phyloP scores from a whole-genome alignment of 2,113 vertebrate genomes.

The Butorides virescens region DNA sequence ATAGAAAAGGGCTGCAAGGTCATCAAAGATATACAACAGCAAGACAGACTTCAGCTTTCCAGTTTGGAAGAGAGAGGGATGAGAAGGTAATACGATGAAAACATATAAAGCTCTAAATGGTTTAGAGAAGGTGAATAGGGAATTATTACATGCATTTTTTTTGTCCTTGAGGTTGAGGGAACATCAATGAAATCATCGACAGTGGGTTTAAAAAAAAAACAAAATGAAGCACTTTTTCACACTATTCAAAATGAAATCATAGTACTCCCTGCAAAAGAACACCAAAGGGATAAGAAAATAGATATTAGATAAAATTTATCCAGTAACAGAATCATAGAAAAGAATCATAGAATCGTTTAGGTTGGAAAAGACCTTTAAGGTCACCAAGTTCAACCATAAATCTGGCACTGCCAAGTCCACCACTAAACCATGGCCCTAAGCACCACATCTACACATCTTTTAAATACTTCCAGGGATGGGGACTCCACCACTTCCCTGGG shows the following conservation, averaged over 20 bases:
- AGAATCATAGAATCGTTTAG: not conserved
- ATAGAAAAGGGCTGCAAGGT: not conserved
- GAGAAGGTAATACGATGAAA: not conserved
- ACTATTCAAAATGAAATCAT: not conserved
- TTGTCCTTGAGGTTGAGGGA: not conserved
- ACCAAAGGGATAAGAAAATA: not conserved
- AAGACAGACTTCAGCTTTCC: not conserved
- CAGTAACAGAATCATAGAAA: not conserved
- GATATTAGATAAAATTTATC: not conserved
- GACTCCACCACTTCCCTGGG: not conserved
- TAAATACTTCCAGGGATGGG: not conserved
- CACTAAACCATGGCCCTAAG: not conserved
- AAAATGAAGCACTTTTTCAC: not conserved
- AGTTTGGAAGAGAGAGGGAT: not conserved
- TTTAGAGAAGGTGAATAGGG: not conserved
- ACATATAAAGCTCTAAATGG: not conserved
- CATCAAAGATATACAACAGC: not conserved
- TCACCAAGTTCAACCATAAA: not conserved
- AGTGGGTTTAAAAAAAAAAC: not conserved
- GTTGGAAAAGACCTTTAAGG: not conserved
- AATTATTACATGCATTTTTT: not conserved
- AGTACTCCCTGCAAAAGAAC: not conserved
- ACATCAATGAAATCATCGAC: not conserved
- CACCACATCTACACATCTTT: not conserved
- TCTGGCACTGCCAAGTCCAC: not conserved